Conservation (phyloP, 2,888 invertebrate genomes). For the Therioaphis trifolii region DNA sequence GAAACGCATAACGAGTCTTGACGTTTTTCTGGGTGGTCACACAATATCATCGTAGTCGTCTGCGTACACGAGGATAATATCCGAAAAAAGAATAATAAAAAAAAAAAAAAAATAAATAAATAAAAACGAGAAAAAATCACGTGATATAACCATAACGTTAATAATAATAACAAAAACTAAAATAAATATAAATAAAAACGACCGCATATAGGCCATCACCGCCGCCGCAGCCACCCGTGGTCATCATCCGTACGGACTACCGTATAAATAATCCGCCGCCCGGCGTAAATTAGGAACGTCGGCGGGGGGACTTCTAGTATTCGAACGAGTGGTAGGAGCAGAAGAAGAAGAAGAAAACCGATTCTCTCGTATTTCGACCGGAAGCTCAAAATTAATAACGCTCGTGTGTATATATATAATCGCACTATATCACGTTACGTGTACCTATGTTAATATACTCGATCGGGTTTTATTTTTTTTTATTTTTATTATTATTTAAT, state of each 20-base stretch:
- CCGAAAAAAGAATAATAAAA: background rate
- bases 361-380: constrained; percentile 15
- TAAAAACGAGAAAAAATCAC: background rate
- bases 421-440: background rate
- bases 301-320: background rate
- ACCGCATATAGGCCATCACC: constrained; percentile 35
- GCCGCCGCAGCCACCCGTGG: constrained; percentile 44
- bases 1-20: constrained; percentile 62
- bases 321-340: background rate
- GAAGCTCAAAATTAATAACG: constrained; percentile 53
- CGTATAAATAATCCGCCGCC: constrained; percentile 54
- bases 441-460: background rate
- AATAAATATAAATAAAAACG: constrained; percentile 47
- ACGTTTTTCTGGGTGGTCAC: constrained; percentile 62
- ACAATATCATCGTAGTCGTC: constrained; percentile 7
- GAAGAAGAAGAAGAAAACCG: background rate
- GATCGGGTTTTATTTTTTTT: too few species aligned
- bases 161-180: constrained; percentile 5
- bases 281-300: constrained; percentile 46
- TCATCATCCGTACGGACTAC: constrained; percentile 35
- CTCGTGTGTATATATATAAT: background rate
- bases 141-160: background rate
- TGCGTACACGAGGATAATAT: constrained; percentile 3
- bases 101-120: background rate
- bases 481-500: too few species aligned